These are phyloP conservation scores for Agrochola circellaris DNA, from an alignment of 2,888 invertebrate species.

Conservation along the genomic window DNA sequence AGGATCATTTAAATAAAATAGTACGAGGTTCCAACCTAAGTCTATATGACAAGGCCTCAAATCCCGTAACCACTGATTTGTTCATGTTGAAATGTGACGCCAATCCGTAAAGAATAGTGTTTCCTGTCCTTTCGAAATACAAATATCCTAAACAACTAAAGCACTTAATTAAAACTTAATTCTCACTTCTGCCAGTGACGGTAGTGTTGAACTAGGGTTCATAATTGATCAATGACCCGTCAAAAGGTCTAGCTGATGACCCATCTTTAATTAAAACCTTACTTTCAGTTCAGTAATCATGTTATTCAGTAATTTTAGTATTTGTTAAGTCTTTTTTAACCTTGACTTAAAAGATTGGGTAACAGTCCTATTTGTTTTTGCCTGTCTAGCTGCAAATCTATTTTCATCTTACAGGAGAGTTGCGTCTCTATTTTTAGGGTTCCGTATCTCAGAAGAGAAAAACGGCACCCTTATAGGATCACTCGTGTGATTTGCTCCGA, in stretches of 20 bases:
- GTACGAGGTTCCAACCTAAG: no score
- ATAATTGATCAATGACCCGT: slow-evolving; percentile 1
- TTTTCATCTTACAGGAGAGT: no score
- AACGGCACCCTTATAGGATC: no score
- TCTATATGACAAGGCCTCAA: background rate
- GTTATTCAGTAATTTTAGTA: background rate
- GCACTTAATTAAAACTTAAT: slow-evolving; percentile 12
- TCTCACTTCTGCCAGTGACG: slow-evolving; percentile 9
- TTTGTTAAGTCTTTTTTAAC: slow-evolving; percentile 3
- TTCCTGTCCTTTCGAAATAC: slow-evolving; percentile 3
- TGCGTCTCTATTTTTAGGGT: no score
- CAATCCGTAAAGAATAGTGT: background rate
- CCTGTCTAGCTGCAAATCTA: background rate
- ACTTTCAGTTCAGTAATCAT: background rate
- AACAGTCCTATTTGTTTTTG: background rate
- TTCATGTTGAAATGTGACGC: background rate
- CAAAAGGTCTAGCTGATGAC: background rate
- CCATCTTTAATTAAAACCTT: background rate
- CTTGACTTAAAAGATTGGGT: background rate
- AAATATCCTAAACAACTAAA: slow-evolving; percentile 20
- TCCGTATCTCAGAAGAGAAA: no score
- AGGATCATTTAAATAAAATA: background rate
- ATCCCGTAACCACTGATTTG: background rate
- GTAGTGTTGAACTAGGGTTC: background rate
- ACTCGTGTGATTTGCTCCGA: no score